These are phyloP conservation scores for Propithecus perrieri DNA, from an alignment of 2,797 vertebrate genomes.

Conservation along the genomic window DNA sequence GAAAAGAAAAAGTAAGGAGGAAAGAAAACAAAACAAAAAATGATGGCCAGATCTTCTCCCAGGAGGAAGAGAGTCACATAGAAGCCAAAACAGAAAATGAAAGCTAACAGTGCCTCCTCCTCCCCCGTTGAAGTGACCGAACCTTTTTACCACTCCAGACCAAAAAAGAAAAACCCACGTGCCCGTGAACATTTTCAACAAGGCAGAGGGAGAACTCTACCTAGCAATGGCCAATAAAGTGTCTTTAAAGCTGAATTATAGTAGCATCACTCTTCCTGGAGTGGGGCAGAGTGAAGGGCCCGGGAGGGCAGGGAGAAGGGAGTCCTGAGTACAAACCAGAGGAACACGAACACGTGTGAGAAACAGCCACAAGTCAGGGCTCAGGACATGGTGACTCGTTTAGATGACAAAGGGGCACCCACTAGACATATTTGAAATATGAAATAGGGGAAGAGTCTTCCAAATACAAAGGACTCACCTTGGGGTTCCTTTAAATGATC, in stretches of 20 bases:
- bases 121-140: background rate
- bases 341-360: background rate
- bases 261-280: background rate
- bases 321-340: background rate
- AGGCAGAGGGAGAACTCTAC: background rate
- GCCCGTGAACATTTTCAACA: background rate
- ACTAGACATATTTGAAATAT: background rate
- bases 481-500: background rate
- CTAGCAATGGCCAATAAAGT: background rate
- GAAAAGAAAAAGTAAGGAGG: background rate
- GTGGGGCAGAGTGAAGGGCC: background rate
- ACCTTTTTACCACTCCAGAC: background rate
- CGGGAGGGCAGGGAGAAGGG: background rate
- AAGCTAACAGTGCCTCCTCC: background rate
- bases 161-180: background rate
- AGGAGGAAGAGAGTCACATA: background rate
- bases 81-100: background rate
- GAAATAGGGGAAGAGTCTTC: background rate
- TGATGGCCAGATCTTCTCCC: background rate
- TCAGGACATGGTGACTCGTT: background rate
- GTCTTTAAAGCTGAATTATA: background rate
- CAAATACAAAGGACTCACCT: background rate
- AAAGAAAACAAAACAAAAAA: background rate
- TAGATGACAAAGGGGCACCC: background rate
- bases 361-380: background rate